These are phyloP conservation scores for Streptopelia turtur DNA, from an alignment of 2,797 vertebrate species.

Conservation along the genomic window DNA sequence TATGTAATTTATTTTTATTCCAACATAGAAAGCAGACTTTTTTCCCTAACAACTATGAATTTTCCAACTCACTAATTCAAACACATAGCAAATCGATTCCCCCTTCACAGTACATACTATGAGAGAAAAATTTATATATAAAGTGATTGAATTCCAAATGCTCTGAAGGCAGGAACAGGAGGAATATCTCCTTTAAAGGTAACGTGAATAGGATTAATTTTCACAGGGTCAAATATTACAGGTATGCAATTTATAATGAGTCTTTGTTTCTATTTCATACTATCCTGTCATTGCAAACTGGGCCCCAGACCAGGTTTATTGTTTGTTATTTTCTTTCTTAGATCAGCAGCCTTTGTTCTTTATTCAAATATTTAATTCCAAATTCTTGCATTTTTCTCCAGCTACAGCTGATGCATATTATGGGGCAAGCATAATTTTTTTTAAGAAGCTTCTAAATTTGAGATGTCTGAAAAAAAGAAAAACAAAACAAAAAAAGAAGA, in stretches of 20 bases:
- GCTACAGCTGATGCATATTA: neutral
- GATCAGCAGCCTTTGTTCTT: neutral
- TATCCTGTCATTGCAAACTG: neutral
- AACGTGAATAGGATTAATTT: neutral
- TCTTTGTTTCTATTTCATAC: neutral
- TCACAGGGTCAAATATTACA: neutral
- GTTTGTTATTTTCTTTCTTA: neutral
- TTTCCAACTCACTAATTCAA: neutral
- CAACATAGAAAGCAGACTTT: neutral
- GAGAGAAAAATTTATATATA: neutral
- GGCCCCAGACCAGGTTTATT: neutral
- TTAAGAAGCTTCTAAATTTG: neutral
- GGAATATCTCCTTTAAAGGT: neutral
- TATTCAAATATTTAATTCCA: neutral
- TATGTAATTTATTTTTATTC: neutral
- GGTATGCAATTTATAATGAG: neutral
- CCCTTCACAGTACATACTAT: neutral
- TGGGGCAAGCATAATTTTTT: neutral
- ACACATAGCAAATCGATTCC: neutral
- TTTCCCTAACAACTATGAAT: neutral
- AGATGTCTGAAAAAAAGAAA: neutral
- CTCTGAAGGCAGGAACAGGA: neutral
- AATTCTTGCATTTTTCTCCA: neutral
- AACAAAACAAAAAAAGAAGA: neutral
- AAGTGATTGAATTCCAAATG: neutral